These are phyloP conservation scores for Catharus ustulatus DNA, from an alignment of 2,797 vertebrate species.

Conservation along the genomic window DNA sequence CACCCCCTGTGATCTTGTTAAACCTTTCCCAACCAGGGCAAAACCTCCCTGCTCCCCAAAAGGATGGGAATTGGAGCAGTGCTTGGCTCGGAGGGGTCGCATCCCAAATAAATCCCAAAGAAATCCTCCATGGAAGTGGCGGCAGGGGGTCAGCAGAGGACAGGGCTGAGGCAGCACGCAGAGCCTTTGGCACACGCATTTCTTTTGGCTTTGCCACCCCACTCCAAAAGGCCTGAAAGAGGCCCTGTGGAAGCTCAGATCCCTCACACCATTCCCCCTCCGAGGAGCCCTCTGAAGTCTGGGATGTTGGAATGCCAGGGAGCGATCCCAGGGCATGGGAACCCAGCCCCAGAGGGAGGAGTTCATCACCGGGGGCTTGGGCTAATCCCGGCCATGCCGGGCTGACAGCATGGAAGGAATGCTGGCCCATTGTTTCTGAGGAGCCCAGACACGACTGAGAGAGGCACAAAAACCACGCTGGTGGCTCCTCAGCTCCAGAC, in stretches of 20 bases:
- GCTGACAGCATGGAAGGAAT: conserved; percentile 36
- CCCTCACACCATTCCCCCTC: background rate
- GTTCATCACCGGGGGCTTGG: background rate
- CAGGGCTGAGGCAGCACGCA: background rate
- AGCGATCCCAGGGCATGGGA: background rate
- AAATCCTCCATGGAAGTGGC: fast-evolving
- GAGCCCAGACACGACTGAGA: background rate
- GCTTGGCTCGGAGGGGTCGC: fast-evolving
- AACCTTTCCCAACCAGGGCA: fast-evolving
- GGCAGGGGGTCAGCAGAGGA: background rate
- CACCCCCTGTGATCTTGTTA: fast-evolving
- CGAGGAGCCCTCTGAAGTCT: background rate
- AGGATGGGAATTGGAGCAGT: fast-evolving
- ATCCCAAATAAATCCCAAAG: background rate
- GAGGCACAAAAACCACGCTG: background rate
- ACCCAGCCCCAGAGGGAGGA: background rate
- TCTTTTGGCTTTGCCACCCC: background rate
- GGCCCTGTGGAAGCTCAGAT: background rate
- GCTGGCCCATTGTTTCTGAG: background rate
- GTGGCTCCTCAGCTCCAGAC: conserved; percentile 21
- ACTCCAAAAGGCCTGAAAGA: background rate
- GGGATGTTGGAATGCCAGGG: background rate
- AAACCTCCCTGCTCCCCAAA: background rate
- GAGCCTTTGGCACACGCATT: fast-evolving
- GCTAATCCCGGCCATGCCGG: background rate